Evolutionary conservation across 2,797 vertebrate species (phyloP), one percentile per base, ranked within the genome.

Genomic region (Yasuhikotakia modesta): DNA sequence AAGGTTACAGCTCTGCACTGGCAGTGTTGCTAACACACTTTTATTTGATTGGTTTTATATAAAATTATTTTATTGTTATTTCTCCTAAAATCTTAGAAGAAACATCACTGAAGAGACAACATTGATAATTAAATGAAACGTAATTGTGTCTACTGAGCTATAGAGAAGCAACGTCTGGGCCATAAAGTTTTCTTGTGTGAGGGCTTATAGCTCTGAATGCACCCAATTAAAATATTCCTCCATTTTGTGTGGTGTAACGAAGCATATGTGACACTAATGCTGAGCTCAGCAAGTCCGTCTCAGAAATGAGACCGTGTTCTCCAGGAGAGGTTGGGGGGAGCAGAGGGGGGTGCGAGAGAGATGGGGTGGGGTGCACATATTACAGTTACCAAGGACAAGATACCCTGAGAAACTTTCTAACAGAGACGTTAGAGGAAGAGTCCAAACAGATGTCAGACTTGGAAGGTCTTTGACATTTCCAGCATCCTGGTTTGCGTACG

Each of bases 231-330:
- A 57, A 67, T 76, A 76, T 76, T 76, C 50, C 43, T 57, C 63
- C n/a, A 76, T 67, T 76, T 48, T 67, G 35, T 58, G 35, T 17
- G 52, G 52, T 58, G 22, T 67, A 67, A 58, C 24, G 35, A 68
- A 67, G 52, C 50, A 48, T 60, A 19, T 24, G 39, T 69, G 32
- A 75, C 72, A 78, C 16, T 69, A 81, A 79, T 58, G 79, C 76
- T 84, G 72, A 84, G 70, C 61, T 76, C 82, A 79, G 79, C 73
- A 58, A 67, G 81, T 67, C 76, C 30, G 43, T 61, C 24, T 73
- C 12, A 53, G 72, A 79, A 64, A 66, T 68, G 60, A 76, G 48
- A 70, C 16, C 57, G 63, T 43, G 39, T 48, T 75, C 32, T 48
- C 65, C 57, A n/a, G 60, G 32, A 77, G 57, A 61, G 65, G 75